A percentile compares a stretch with the other conserved stretches of the same genome.
Conservation (phyloP, 2,113 vertebrate genomes). For the Ariopsis seemanni region DNA sequence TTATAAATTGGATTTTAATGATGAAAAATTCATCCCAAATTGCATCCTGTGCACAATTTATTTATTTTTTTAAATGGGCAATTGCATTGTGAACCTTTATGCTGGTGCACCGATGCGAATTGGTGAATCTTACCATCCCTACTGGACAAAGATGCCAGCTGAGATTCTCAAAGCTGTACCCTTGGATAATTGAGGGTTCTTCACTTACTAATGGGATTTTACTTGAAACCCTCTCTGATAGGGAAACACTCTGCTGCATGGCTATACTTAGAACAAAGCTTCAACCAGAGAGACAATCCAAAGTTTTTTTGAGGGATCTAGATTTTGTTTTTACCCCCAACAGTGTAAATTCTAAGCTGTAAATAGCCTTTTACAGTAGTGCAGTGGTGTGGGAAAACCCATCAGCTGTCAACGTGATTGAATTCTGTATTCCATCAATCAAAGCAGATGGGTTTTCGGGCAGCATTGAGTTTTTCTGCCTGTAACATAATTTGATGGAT, state of each 20-base stretch:
- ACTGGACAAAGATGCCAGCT: conserved; percentile 71
- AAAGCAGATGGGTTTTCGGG: background rate
- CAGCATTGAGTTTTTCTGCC: too few species aligned
- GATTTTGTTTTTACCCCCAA: background rate
- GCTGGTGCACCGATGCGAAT: too few species aligned
- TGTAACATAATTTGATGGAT: background rate
- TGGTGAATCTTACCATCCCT: too few species aligned
- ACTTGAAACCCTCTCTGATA: background rate
- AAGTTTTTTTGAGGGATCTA: background rate
- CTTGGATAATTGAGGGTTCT: too few species aligned
- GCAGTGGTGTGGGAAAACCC: background rate
- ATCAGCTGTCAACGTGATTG: background rate
- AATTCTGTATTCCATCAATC: background rate
- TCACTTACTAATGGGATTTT: background rate
- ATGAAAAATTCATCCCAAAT: too few species aligned
- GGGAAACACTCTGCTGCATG: background rate
- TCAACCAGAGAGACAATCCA: background rate
- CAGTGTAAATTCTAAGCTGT: background rate
- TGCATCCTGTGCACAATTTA: too few species aligned
- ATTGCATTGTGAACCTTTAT: too few species aligned
- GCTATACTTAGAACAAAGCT: background rate
- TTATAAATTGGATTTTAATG: too few species aligned
- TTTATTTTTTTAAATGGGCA: too few species aligned
- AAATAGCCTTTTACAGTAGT: background rate
- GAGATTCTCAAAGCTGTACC: conserved; percentile 29